Percentiles rank a stretch among this genome's conserved stretches.
These are phyloP conservation scores for Drosophila sp. DNA, from an alignment of 1,140 invertebrate species.

Conservation along the genomic window DNA sequence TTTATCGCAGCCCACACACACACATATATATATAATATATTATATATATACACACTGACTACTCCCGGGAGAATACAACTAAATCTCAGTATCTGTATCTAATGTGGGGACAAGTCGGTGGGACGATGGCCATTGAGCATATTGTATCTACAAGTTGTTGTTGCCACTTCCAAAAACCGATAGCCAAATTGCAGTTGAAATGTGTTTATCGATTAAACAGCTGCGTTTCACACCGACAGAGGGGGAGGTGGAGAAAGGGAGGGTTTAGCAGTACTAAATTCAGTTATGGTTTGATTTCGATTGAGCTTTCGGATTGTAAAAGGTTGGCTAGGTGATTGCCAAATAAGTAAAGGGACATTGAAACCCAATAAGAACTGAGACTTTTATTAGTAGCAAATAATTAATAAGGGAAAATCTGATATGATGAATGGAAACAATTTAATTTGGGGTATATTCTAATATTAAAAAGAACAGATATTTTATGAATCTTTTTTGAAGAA, in stretches of 20 bases:
- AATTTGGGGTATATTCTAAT: too few species aligned
- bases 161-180: conserved; percentile 47
- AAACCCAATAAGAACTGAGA: background rate
- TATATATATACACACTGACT: conserved; percentile 9
- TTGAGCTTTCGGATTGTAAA: conserved; percentile 2
- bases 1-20: conserved; percentile 48
- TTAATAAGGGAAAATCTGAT: too few species aligned
- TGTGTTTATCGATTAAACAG: conserved; percentile 79
- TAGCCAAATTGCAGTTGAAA: conserved; percentile 76
- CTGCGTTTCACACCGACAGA: background rate
- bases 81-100: conserved; percentile 56
- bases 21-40: conserved; percentile 1
- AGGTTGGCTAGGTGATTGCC: conserved; percentile 3
- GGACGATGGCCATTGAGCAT: conserved; percentile 47
- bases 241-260: background rate
- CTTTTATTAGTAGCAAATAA: background rate
- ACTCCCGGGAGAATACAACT: conserved; percentile 52
- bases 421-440: too few species aligned
- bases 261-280: background rate
- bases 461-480: too few species aligned
- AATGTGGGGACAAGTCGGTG: conserved; percentile 45
- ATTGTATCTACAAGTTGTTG: conserved; percentile 63
- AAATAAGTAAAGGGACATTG: background rate
- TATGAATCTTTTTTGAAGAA: too few species aligned
- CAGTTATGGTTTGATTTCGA: background rate